Percentiles rank a stretch among this genome's conserved stretches.
Conservation (phyloP, 1,140 invertebrate genomes). For the Hormaphis cornu region DNA sequence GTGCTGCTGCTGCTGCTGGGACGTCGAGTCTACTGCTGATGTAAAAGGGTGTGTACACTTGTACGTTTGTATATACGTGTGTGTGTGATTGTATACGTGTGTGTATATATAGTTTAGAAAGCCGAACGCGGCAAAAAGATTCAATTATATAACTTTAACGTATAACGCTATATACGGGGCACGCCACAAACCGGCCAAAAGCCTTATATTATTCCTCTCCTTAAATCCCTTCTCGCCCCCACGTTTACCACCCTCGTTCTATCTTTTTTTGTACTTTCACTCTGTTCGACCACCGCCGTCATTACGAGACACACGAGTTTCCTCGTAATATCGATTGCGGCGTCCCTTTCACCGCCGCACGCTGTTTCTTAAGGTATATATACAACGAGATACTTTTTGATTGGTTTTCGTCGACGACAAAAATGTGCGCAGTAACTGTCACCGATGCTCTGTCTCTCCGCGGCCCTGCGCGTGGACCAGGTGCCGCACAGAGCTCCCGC, state of each 20-base stretch:
- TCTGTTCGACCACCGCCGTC: too few species aligned
- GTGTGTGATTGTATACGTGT: not conserved
- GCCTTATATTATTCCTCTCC: constrained; percentile 4
- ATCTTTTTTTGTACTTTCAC: too few species aligned
- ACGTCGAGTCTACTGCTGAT: not conserved
- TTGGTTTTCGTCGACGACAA: constrained; percentile 6
- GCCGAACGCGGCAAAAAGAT: constrained; percentile 18
- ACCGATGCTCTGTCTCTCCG: not conserved
- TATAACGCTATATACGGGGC: not conserved
- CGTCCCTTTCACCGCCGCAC: not conserved
- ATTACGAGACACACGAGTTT: not conserved
- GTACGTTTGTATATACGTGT: too few species aligned
- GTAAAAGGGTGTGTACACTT: too few species aligned
- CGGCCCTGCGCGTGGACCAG: not conserved
- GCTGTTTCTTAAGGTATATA: too few species aligned
- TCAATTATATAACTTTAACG: constrained; percentile 29
- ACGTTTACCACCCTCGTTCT: not conserved
- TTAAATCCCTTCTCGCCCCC: constrained; percentile 31
- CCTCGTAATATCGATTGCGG: constrained; percentile 21
- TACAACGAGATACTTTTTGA: constrained; percentile 27
- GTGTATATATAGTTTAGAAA: constrained; percentile 13
- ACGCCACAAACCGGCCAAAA: constrained; percentile 15
- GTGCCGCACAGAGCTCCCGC: too few species aligned
- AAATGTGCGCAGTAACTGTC: not conserved
- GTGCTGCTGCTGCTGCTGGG: not conserved